These are phyloP conservation scores for Taeniopygia guttata DNA, from an alignment of 2,797 vertebrate genomes.

Conservation along the genomic window DNA sequence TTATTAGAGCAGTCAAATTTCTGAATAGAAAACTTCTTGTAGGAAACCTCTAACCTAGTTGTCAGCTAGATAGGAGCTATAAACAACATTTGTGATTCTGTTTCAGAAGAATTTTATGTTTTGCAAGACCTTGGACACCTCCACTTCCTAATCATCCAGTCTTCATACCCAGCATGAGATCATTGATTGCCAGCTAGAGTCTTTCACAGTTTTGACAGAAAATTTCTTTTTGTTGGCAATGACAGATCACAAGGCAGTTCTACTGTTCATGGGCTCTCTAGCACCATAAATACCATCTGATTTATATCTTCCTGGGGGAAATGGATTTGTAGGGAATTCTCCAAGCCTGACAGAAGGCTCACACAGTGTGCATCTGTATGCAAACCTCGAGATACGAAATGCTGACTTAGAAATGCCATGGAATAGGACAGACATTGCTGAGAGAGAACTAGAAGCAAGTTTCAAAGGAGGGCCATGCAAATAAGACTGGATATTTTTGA, in stretches of 20 bases:
- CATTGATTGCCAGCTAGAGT: not conserved
- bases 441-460: not conserved
- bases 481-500: not conserved
- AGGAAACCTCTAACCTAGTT: not conserved
- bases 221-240: not conserved
- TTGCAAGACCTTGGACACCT: not conserved
- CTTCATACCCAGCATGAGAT: accelerated
- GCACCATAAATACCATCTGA: not conserved
- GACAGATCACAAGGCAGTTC: accelerated
- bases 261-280: not conserved
- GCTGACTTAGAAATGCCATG: not conserved
- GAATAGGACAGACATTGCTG: not conserved
- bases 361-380: not conserved
- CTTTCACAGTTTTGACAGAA: not conserved
- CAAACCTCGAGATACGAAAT: not conserved
- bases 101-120: not conserved
- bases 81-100: not conserved
- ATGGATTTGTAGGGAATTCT: not conserved
- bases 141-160: not conserved
- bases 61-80: not conserved
- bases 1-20: not conserved
- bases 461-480: not conserved
- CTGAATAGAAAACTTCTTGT: not conserved
- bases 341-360: not conserved
- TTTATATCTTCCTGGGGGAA: not conserved